Evolutionary conservation across 2,888 invertebrate species (phyloP), one percentile per base, ranked within the genome.

Genomic region (Peribatodes rhomboidaria): DNA sequence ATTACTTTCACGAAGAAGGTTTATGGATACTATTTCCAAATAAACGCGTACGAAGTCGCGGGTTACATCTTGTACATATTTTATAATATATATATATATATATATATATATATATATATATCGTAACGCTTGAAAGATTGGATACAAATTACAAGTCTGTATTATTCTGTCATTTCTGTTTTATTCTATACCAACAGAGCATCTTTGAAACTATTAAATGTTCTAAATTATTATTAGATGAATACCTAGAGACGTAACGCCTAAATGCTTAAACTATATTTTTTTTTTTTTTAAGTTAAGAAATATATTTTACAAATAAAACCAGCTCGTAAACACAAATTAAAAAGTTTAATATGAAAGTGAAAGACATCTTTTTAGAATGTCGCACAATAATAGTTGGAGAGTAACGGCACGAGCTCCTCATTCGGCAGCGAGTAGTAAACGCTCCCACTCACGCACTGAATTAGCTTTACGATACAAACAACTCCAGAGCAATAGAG

Each of bases 401-500:
- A 31, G 18, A 54, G 22, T 22, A 41, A 41, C 47, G 39, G 13
- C 53, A 27, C 39, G 11, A 31, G 58, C 7, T 52, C 18, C 52
- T 37, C 52, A 35, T 46, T 47, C 53, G 60, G 16, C 31, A 13
- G 11, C 37, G 52, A 11, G 44, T 42, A 18, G 27, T 41, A 41
- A 16, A 13, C 41, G 57, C 52, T 42, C 64, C 59, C 64, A 58
- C 63, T 57, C 63, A 31, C 47, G 39, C 58, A 20, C 42, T 49
- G 41, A 60, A 62, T 62, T 46, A 57, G 61, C 44, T 61, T 61
- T 56, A 65, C 52, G 66, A 64, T 69, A 61, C 68, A 61, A 73
- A 70, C 60, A 72, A 72, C 73, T 79, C 56, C 20, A 18, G 49
- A 20, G 20, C 44, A 14, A 18, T 42, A 59, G 16, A 55, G 49